Evolutionary conservation across 2,888 invertebrate species (phyloP).

Genomic region (Ennomos erosarius): DNA sequence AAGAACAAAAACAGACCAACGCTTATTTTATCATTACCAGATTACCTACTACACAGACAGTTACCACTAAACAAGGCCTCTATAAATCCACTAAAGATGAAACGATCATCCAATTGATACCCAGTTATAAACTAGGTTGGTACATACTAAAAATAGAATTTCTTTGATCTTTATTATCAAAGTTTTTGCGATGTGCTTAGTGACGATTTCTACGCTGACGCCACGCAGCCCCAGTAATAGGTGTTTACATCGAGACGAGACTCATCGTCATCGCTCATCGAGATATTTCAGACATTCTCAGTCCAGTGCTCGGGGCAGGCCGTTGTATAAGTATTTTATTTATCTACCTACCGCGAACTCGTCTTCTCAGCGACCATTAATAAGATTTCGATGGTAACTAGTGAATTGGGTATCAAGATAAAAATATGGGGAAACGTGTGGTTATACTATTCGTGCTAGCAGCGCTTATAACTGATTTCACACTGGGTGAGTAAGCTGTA

Average conservation of each 20-base stretch:
- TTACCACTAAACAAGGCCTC: too few species aligned
- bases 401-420: conserved; percentile 21
- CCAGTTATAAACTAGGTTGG: neutral
- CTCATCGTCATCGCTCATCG: too few species aligned
- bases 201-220: conserved; percentile 2
- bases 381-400: conserved; percentile 12
- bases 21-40: too few species aligned
- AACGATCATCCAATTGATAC: conserved; percentile 18
- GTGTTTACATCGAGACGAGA: conserved; percentile 21
- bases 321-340: conserved; percentile 34
- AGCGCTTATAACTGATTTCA: conserved; percentile 34
- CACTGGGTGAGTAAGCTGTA: conserved; percentile 35
- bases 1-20: too few species aligned
- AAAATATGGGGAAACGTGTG: conserved; percentile 30
- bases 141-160: conserved; percentile 19
- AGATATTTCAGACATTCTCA: conserved; percentile 30
- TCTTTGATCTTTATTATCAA: conserved; percentile 30
- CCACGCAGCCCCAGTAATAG: conserved; percentile 3
- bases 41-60: too few species aligned
- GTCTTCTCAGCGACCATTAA: conserved; percentile 4
- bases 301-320: conserved; percentile 37
- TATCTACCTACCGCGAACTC: conserved; percentile 28
- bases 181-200: conserved; percentile 6
- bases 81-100: neutral
- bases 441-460: conserved; percentile 38